Percentiles rank a stretch among this genome's conserved stretches.
Conservation (phyloP, 2,113 vertebrate species). For the Spilogale gracilis region DNA sequence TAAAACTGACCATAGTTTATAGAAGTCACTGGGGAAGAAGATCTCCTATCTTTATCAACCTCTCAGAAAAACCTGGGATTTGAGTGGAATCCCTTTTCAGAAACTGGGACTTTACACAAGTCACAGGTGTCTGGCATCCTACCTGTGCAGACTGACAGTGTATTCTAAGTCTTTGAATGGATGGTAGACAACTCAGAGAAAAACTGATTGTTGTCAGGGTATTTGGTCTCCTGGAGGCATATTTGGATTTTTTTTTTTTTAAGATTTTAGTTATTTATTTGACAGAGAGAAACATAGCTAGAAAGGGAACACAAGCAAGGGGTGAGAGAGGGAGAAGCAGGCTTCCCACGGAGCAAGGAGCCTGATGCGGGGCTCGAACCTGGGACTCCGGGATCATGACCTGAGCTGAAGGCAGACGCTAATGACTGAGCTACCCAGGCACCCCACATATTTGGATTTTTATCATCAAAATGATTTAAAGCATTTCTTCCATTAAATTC, state of each 20-base stretch:
- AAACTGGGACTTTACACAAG: not conserved
- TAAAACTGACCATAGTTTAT: not conserved
- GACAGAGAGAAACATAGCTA: no score
- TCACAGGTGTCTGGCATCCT: not conserved
- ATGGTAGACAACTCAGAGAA: not conserved
- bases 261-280: no score
- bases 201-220: not conserved
- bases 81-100: not conserved
- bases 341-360: no score
- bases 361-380: no score
- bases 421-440: no score
- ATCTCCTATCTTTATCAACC: not conserved
- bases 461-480: not conserved
- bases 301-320: no score
- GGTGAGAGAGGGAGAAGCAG: no score
- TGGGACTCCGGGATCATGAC: no score
- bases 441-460: not conserved
- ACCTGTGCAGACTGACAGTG: not conserved
- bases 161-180: not conserved
- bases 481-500: conserved; percentile 8
- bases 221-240: not conserved
- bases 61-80: not conserved
- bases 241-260: conserved; percentile 35
- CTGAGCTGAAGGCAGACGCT: no score
- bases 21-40: not conserved